These are phyloP conservation scores for Aleadryas rufinucha DNA, from an alignment of 2,113 vertebrate species.

Conservation along the genomic window DNA sequence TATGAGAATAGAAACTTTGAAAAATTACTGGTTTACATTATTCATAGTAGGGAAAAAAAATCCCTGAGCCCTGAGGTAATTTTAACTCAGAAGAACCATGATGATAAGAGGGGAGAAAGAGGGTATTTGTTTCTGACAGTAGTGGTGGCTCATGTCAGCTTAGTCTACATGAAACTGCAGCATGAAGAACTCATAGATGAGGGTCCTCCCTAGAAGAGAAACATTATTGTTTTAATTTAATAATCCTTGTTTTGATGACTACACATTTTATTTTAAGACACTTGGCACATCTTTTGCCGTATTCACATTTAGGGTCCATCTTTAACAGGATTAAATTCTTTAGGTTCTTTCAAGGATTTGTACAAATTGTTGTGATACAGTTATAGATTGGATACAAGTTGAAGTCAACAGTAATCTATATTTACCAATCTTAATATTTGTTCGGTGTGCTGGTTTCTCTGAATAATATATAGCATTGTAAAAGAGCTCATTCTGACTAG, in stretches of 20 bases:
- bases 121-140: background rate
- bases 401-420: background rate
- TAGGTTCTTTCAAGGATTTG: background rate
- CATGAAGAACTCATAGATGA: background rate
- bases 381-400: background rate
- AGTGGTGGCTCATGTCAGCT: background rate
- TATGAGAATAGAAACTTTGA: background rate
- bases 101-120: background rate
- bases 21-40: background rate
- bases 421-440: background rate
- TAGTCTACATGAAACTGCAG: background rate
- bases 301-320: background rate
- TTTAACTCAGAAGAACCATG: background rate
- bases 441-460: background rate
- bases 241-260: background rate
- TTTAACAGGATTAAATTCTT: background rate
- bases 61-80: background rate
- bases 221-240: background rate
- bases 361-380: background rate
- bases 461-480: accelerated
- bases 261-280: background rate
- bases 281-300: background rate
- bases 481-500: background rate
- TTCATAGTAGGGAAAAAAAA: background rate
- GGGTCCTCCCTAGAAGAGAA: background rate